Conservation (phyloP, 2,113 vertebrate genomes). For the Pholis gunnellus region DNA sequence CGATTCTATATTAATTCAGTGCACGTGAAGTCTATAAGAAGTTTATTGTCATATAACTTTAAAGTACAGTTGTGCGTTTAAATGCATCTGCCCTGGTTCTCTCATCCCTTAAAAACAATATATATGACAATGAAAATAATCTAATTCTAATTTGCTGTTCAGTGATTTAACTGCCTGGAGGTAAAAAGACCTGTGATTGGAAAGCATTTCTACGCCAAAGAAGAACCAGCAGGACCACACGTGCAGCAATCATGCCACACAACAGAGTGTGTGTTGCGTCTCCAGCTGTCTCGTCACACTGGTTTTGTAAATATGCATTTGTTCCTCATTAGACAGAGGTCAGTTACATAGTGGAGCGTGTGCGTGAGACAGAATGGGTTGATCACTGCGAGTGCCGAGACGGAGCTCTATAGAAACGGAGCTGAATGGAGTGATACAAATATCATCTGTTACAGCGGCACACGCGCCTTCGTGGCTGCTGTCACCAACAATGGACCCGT, state of each 20-base stretch:
- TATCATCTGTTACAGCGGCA: conserved; percentile 26
- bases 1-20: neutral
- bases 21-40: neutral
- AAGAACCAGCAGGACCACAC: neutral
- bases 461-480: conserved; percentile 21
- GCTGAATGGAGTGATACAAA: conserved; percentile 26
- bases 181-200: neutral
- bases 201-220: neutral
- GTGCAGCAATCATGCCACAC: neutral
- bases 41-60: too few species aligned
- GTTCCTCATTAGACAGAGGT: conserved; percentile 34
- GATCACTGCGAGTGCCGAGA: neutral
- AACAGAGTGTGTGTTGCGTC: neutral
- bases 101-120: too few species aligned
- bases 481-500: conserved; percentile 30
- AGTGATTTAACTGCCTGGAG: neutral
- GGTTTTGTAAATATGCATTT: conserved; percentile 23
- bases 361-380: conserved; percentile 1
- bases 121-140: neutral
- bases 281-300: neutral
- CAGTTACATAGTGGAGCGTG: conserved; percentile 18
- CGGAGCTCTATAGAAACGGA: conserved; percentile 2
- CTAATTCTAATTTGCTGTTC: neutral
- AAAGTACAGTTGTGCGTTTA: too few species aligned
- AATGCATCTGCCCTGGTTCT: too few species aligned